A percentile compares a stretch with the other conserved stretches of the same genome.
Conservation (phyloP, 1,140 invertebrate species). For the Trichonephila clavipes region DNA sequence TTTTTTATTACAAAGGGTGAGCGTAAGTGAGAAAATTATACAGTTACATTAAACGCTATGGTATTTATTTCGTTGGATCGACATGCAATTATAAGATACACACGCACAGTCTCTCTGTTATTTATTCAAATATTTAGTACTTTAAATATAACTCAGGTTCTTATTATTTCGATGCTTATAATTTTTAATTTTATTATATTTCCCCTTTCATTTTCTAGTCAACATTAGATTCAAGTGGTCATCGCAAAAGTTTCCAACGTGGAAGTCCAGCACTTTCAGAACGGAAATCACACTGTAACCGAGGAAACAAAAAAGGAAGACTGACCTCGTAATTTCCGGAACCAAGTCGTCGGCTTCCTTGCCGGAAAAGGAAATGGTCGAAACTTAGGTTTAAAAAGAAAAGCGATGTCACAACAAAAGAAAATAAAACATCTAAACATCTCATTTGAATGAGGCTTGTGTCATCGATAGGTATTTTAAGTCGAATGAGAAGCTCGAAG, state of each 20-base stretch:
- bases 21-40: too few relatives aligned
- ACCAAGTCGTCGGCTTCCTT: neutral
- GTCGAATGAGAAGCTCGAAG: too few relatives aligned
- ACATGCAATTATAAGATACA: too few relatives aligned
- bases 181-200: neutral
- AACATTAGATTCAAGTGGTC: neutral
- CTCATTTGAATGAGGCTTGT: too few relatives aligned
- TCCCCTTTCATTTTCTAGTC: neutral
- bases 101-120: too few relatives aligned
- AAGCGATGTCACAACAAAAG: neutral
- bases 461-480: too few relatives aligned
- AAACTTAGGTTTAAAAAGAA: neutral
- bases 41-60: too few relatives aligned
- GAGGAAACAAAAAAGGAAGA: constrained; percentile 44
- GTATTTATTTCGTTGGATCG: too few relatives aligned
- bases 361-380: constrained; percentile 3
- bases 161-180: too few relatives aligned
- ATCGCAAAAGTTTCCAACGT: neutral
- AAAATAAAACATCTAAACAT: neutral
- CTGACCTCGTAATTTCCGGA: constrained; percentile 57
- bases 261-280: neutral
- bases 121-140: neutral
- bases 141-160: neutral
- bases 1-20: too few relatives aligned
- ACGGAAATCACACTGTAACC: neutral